Percentiles rank a stretch among this genome's conserved stretches.
These are phyloP conservation scores for Mercenaria mercenaria DNA, from an alignment of 1,140 invertebrate genomes.

Conservation along the genomic window DNA sequence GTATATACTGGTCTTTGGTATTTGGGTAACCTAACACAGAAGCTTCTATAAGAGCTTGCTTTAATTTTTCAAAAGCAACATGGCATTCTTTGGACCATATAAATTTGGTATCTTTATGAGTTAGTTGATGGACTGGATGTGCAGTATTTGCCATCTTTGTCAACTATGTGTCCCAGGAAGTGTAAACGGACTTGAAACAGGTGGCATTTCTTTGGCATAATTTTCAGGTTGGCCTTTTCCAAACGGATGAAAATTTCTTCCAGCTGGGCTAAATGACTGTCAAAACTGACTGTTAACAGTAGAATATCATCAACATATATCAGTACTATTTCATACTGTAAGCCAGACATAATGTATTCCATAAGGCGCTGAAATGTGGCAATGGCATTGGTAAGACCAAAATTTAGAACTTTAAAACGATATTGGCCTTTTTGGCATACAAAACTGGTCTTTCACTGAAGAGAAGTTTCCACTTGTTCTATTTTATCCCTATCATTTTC, in stretches of 20 bases:
- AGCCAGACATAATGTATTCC: slow-evolving; percentile 15
- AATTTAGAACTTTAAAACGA: slow-evolving; percentile 44
- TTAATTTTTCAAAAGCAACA: background rate
- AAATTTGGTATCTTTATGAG: background rate
- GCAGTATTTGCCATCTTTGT: slow-evolving; percentile 74
- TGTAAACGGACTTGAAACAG: slow-evolving; percentile 36
- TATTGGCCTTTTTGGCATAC: slow-evolving; percentile 76
- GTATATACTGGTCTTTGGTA: background rate
- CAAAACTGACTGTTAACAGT: slow-evolving; percentile 43
- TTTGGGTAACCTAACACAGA: slow-evolving; percentile 13
- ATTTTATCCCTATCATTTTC: slow-evolving; percentile 69
- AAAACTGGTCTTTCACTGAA: no score
- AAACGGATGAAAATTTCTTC: slow-evolving; percentile 4
- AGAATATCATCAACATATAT: slow-evolving; percentile 70
- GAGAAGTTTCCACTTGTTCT: no score
- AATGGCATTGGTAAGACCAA: slow-evolving; percentile 41
- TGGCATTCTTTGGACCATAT: background rate
- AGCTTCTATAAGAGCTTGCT: background rate
- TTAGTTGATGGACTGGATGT: background rate
- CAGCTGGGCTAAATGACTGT: slow-evolving; percentile 20
- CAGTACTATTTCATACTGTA: slow-evolving; percentile 69
- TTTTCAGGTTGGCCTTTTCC: slow-evolving; percentile 42
- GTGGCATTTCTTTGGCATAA: slow-evolving; percentile 56
- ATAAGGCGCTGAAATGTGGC: slow-evolving; percentile 58
- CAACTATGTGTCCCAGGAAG: slow-evolving; percentile 74